Evolutionary conservation across 2,113 vertebrate species (phyloP).

Genomic region (Oriolus oriolus): DNA sequence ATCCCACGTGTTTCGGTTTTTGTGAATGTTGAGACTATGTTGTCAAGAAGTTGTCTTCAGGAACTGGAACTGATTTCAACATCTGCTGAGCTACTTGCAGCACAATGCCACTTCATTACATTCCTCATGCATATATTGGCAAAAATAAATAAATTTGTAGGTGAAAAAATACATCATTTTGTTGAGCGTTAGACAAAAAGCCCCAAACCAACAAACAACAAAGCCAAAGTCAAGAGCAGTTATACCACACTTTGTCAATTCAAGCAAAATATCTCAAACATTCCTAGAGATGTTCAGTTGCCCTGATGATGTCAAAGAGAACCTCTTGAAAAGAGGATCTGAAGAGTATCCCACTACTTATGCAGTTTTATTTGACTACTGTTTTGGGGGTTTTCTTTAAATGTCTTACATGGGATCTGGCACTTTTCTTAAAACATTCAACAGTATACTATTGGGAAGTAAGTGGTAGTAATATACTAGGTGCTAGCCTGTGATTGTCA

Average conservation of each 20-base stretch:
- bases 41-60: conserved; percentile 56
- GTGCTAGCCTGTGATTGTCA: neutral
- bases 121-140: conserved; percentile 66
- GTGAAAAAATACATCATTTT: neutral
- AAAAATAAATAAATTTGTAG: conserved; percentile 18
- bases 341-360: neutral
- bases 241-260: neutral
- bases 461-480: neutral
- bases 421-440: neutral
- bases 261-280: conserved; percentile 41
- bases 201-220: neutral
- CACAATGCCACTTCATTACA: conserved; percentile 69
- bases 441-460: neutral
- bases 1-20: conserved; percentile 42
- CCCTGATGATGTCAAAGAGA: neutral
- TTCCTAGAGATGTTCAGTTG: conserved; percentile 41
- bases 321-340: neutral
- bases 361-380: conserved; percentile 4
- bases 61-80: conserved; percentile 66
- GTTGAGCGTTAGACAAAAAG: neutral
- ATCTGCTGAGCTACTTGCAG: conserved; percentile 58
- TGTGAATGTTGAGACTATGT: conserved; percentile 51
- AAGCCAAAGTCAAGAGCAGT: neutral
- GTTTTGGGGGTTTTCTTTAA: neutral
- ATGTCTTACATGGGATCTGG: neutral